phyloP scores from a whole-genome alignment of 2,797 vertebrate genomes.

The Xenopus petersii region DNA sequence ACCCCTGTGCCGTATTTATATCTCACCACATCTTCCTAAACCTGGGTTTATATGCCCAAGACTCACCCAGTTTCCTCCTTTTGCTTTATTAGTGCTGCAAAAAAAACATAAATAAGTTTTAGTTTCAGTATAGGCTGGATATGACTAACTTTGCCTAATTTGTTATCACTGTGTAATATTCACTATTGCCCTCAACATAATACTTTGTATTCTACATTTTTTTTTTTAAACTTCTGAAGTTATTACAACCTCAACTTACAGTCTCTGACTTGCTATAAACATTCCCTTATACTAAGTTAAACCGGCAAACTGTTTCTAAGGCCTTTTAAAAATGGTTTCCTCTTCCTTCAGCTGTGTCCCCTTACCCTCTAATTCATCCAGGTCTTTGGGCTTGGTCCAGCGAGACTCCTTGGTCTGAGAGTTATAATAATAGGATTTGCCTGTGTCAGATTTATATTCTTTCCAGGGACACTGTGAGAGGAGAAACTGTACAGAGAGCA shows the following conservation, averaged over 20 bases:
- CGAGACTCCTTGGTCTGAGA: constrained; percentile 67
- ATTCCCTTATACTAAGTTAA: too few species aligned
- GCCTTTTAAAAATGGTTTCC: too few species aligned
- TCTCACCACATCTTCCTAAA: background rate
- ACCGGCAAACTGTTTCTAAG: too few species aligned
- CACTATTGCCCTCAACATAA: too few species aligned
- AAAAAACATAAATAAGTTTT: constrained; percentile 26
- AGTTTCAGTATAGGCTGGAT: too few species aligned
- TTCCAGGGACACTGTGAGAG: constrained; percentile 66
- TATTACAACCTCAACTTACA: too few species aligned
- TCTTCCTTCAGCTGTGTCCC: too few species aligned
- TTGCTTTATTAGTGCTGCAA: constrained; percentile 61
- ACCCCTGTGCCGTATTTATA: background rate
- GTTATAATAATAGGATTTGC: constrained; percentile 68
- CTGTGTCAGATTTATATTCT: constrained; percentile 65
- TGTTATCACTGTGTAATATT: too few species aligned
- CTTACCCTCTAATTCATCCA: constrained; percentile 67
- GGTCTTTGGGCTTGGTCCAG: constrained; percentile 66
- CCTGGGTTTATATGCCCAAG: background rate
- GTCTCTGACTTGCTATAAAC: too few species aligned
- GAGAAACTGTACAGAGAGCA: constrained; percentile 54
- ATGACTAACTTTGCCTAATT: too few species aligned
- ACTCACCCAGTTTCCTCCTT: constrained; percentile 64
- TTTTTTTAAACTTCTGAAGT: too few species aligned
- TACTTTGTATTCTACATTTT: too few species aligned